Conservation (phyloP, 1,140 invertebrate species). For the Ditylenchus dipsaci region DNA sequence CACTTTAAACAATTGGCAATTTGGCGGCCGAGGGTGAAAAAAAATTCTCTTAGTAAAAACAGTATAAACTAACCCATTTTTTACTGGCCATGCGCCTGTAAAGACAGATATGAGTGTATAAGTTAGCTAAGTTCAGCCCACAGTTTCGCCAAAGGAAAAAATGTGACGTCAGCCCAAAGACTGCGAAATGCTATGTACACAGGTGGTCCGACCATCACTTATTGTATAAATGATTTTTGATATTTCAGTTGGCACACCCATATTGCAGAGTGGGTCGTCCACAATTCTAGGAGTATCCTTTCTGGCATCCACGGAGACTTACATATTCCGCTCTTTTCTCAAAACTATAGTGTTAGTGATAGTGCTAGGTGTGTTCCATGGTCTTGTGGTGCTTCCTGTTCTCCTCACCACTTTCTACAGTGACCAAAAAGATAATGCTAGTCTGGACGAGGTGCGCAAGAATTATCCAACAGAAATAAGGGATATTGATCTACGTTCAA, state of each 20-base stretch:
- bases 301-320: slow-evolving; percentile 80
- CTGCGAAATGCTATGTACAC: slow-evolving; percentile 67
- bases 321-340: slow-evolving; percentile 95
- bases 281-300: slow-evolving; percentile 85
- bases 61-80: too few species aligned
- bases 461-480: too few species aligned
- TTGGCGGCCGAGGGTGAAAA: too few species aligned
- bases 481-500: too few species aligned
- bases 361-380: slow-evolving; percentile 66
- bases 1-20: too few species aligned
- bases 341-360: slow-evolving; percentile 95
- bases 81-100: too few species aligned
- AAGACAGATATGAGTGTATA: too few species aligned
- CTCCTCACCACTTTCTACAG: slow-evolving; percentile 67
- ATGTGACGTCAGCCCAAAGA: slow-evolving; percentile 66
- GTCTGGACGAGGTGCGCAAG: too few species aligned
- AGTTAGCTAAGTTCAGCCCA: slow-evolving; percentile 66
- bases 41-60: too few species aligned
- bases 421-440: neutral
- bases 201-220: slow-evolving; percentile 74
- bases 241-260: slow-evolving; percentile 74
- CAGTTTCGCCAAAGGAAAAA: slow-evolving; percentile 70
- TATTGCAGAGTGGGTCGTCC: slow-evolving; percentile 84
- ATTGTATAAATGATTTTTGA: slow-evolving; percentile 62
- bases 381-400: slow-evolving; percentile 65